These are phyloP conservation scores for Campoplex capitator DNA, from an alignment of 2,888 invertebrate species.

Conservation along the genomic window DNA sequence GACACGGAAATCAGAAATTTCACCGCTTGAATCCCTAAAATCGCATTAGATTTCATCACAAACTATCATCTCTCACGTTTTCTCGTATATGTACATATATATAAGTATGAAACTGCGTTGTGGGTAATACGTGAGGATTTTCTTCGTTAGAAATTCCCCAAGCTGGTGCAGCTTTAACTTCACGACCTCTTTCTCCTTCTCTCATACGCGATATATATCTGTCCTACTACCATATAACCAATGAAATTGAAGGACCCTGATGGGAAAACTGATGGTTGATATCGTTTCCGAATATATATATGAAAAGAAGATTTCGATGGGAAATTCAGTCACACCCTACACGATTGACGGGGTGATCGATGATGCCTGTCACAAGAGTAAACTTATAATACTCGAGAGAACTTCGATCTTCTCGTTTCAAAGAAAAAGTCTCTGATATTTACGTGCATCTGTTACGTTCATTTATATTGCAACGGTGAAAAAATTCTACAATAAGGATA, in stretches of 20 bases:
- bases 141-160: conserved; percentile 63
- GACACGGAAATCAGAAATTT: conserved; percentile 37
- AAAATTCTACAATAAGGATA: no score
- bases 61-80: conserved; percentile 50
- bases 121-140: conserved; percentile 58
- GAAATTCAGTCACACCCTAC: conserved; percentile 17
- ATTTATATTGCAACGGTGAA: not conserved
- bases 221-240: conserved; percentile 13
- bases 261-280: conserved; percentile 53
- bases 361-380: conserved; percentile 10
- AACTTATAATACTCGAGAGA: conserved; percentile 25
- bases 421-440: conserved; percentile 24
- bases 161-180: conserved; percentile 64
- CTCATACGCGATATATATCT: not conserved
- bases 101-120: conserved; percentile 3
- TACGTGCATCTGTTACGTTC: not conserved
- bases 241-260: conserved; percentile 52
- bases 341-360: conserved; percentile 41
- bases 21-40: conserved; percentile 54
- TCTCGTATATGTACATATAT: conserved; percentile 30
- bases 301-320: not conserved
- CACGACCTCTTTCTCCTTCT: conserved; percentile 33
- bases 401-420: conserved; percentile 16
- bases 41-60: conserved; percentile 58
- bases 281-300: conserved; percentile 42